Conservation (phyloP, 2,113 vertebrate genomes). For the Monopterus albus region DNA sequence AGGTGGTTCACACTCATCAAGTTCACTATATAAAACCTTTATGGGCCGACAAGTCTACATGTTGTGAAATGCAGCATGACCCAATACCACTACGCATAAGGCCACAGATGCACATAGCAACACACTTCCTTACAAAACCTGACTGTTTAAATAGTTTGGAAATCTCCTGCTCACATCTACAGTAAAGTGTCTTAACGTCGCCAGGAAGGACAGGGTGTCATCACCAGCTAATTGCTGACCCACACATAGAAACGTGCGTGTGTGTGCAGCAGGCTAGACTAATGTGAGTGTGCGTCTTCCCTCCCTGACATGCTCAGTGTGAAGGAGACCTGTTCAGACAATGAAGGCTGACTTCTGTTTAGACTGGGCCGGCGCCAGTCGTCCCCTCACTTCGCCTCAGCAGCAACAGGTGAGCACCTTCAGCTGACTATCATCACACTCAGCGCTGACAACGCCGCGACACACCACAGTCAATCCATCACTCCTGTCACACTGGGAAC, state of each 20-base stretch:
- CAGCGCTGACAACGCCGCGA: constrained; percentile 59
- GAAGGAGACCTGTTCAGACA: constrained; percentile 77
- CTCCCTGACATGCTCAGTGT: constrained; percentile 42
- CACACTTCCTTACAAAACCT: not conserved
- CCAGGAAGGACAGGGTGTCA: not conserved
- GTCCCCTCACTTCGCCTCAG: constrained; percentile 60
- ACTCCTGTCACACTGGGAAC: constrained; percentile 40
- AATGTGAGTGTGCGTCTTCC: not conserved
- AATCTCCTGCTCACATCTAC: not conserved
- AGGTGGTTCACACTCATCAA: not conserved
- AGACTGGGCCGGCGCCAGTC: constrained; percentile 80
- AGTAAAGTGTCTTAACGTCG: not conserved
- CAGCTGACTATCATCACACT: constrained; percentile 76
- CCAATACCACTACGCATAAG: not conserved
- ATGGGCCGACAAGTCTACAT: not conserved
- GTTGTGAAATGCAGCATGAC: not conserved
- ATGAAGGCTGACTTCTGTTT: constrained; percentile 73
- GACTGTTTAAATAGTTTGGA: not conserved
- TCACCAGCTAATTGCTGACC: not conserved
- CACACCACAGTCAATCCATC: constrained; percentile 70
- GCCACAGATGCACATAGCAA: not conserved
- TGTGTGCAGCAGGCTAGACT: constrained; percentile 6
- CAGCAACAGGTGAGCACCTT: constrained; percentile 78
- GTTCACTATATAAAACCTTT: not conserved
- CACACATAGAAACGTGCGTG: not conserved